Base-by-base conservation (phyloP, 2,113 vertebrate species). In the Harpagus bidentatus region DNA sequence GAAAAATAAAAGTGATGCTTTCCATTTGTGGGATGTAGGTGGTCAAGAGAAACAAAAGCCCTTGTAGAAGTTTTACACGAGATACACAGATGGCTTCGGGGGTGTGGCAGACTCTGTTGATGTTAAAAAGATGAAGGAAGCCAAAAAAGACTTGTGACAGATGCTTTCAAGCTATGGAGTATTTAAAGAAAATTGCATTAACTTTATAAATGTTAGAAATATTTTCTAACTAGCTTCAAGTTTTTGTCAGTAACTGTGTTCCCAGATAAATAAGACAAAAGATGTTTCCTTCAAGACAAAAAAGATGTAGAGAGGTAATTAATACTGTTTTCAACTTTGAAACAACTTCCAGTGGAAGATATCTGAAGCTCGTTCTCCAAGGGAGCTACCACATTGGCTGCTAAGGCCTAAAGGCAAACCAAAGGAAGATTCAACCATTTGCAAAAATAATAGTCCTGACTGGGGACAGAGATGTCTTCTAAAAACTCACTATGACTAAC, bases 51-150 rank as follows among this genome's bases (percentile, higher is more conserved):
- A 99, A 95, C 98, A 99, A 62, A 98, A 99, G 66, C 99, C 99
- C 10, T 97, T 99, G 76, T 99, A 99, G 99, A 99, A 99, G 87
- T 99, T 99, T 4, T 99, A 99, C 87, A 98, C 97, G 6, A 98
- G 99, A 28, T 99, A 98, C 96, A 99, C 99, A 52, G 99, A 99
- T 90, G 99, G 99, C 94, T 99, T 99, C 67, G 97, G 99, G 53
- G 99, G 99, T 69, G 99, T 99, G 93, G 99, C 99, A 98, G 99
- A 99, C 98, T 99, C 99, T 18, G 99, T 99, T 96, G 99, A 99
- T 71, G 95, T 95, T 1, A 99, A 99, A 97, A 99, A 98, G 74
- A 99, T 99, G 99, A 99, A 99, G 96, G 99, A 99, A 98, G 99
- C 99, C 86, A 99, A 99, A 99, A 6, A 97, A 66, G 93, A 91